A percentile compares a stretch with the other conserved stretches of the same genome.
Evolutionary conservation across 2,797 vertebrate species (phyloP).

Genomic region (Mus minutoides): DNA sequence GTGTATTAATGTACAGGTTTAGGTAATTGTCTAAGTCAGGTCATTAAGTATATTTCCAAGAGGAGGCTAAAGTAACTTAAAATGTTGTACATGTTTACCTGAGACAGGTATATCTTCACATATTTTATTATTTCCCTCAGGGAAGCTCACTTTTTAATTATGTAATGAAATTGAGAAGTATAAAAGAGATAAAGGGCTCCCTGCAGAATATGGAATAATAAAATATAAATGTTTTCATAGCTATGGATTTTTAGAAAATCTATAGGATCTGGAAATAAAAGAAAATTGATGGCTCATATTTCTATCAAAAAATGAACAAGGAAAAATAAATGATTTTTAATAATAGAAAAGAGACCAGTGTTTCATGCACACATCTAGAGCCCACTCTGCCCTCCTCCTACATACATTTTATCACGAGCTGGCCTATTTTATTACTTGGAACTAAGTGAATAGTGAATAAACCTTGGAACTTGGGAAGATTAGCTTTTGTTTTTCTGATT

Average conservation of each 20-base stretch:
- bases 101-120: constrained; percentile 46
- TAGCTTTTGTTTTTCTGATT: constrained; percentile 1
- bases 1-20: constrained; percentile 49
- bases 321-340: constrained; percentile 66
- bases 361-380: neutral
- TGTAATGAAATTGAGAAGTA: constrained; percentile 69
- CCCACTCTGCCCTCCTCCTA: neutral
- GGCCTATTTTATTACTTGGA: neutral
- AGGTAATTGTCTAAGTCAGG: constrained; percentile 68
- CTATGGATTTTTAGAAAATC: constrained; percentile 73
- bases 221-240: constrained; percentile 78
- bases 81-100: constrained; percentile 62
- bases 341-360: constrained; percentile 41
- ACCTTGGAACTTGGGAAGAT: neutral
- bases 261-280: constrained; percentile 70
- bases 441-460: neutral
- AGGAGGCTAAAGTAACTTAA: constrained; percentile 43
- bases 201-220: constrained; percentile 72
- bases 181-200: constrained; percentile 53
- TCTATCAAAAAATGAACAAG: constrained; percentile 68
- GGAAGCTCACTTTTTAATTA: constrained; percentile 75
- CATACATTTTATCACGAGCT: neutral
- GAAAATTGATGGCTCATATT: constrained; percentile 69
- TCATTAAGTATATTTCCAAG: constrained; percentile 57
- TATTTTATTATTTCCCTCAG: constrained; percentile 65